Conservation (phyloP, 2,888 invertebrate genomes). For the Eueremaeus valkanovi region DNA sequence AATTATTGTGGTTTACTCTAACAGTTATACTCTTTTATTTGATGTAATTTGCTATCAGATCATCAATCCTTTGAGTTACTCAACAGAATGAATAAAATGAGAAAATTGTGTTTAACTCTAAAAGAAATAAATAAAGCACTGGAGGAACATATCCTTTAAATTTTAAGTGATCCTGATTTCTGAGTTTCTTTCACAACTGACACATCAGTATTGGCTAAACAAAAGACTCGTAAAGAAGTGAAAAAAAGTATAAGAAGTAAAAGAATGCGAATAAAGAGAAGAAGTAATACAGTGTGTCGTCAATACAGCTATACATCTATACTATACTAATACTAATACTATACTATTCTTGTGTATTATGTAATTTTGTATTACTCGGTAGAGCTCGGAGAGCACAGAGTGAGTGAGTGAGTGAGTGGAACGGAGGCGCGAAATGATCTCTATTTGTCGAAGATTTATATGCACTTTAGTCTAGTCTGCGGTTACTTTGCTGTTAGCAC, state of each 20-base stretch:
- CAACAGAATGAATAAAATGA: constrained; percentile 12
- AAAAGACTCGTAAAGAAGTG: not conserved
- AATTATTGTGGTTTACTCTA: constrained; percentile 16
- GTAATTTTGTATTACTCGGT: no score
- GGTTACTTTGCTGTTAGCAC: not conserved
- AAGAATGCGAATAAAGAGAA: not conserved
- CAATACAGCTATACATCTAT: no score
- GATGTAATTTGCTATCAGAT: not conserved
- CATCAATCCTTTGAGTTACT: not conserved
- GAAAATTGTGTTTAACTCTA: not conserved
- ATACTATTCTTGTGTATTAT: not conserved
- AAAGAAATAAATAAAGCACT: not conserved
- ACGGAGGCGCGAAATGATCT: no score
- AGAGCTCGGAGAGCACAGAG: not conserved
- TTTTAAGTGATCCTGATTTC: not conserved
- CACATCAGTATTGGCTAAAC: not conserved
- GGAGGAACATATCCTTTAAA: not conserved
- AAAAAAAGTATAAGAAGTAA: not conserved
- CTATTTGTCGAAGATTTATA: constrained; percentile 20
- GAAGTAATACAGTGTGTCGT: no score
- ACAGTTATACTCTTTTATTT: constrained; percentile 17
- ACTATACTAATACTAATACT: no score
- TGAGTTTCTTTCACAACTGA: not conserved
- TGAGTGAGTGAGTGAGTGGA: not conserved
- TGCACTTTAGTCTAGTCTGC: constrained; percentile 33